A percentile compares a stretch with the other conserved stretches of the same genome.
Evolutionary conservation across 2,888 invertebrate genomes (phyloP).

Genomic region (Mycalesis mineus): DNA sequence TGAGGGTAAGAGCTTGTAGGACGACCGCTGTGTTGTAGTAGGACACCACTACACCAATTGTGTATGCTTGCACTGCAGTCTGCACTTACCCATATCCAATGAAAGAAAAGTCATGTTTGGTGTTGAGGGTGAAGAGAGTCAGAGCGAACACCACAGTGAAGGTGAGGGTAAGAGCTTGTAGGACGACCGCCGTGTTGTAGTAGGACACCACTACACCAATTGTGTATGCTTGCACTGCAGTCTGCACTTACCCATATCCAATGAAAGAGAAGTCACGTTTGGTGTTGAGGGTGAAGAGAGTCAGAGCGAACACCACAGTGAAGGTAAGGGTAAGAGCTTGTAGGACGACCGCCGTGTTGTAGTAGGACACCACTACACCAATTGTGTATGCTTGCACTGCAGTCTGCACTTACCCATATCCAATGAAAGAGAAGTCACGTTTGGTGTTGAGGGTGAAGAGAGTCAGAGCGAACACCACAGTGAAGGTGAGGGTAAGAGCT

Average conservation of each 20-base stretch:
- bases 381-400: constrained; percentile 86
- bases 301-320: no score
- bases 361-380: no score
- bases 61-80: constrained; percentile 86
- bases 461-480: constrained; percentile 85
- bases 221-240: constrained; percentile 86
- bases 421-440: constrained; percentile 87
- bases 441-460: constrained; percentile 92
- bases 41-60: no score
- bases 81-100: constrained; percentile 83
- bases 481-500: constrained; percentile 86
- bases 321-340: no score
- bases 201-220: no score
- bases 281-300: constrained; percentile 90
- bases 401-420: constrained; percentile 84
- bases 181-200: no score
- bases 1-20: no score
- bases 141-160: no score
- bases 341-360: no score
- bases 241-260: constrained; percentile 84
- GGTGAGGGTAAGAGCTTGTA: no score
- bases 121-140: constrained; percentile 89
- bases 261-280: constrained; percentile 89
- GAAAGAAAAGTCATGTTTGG: constrained; percentile 90
- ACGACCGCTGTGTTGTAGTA: no score